Evolutionary conservation across 2,888 invertebrate genomes (phyloP), one percentile per base, ranked within the genome.

Genomic region (Hirudinaria manillensis): DNA sequence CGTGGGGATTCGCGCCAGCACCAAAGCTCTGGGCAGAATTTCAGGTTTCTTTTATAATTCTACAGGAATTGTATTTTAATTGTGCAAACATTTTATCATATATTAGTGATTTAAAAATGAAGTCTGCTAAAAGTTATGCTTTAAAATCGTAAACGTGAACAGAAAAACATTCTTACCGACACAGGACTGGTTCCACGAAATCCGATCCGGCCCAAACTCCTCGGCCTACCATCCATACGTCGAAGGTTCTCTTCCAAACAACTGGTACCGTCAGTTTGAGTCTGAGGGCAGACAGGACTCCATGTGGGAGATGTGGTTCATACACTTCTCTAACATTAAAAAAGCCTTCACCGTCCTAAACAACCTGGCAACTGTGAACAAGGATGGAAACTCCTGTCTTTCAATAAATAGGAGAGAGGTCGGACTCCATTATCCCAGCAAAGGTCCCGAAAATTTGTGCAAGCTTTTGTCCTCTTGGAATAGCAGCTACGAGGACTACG

Each of bases 231-330:
- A 72, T 16, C 79, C 79, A 3, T 55, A 75, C 13, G 77, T 78
- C 3, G 76, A 75, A 21, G 72, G 68, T n/a, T 72, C 76, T 21
- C 27, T 72, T 10, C 76, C 74, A 10, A 76, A 78, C 3, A 21
- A 56, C 16, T 79, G 79, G 79, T 79, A 77, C 76, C 27, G 68
- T 21, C 38, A 36, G 1, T 70, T 77, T n/a, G 61, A 51, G 4
- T 56, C 29, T 27, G 3, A 38, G 10, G 74, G 74, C 0, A 34
- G 13, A 29, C 70, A 75, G 27, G 70, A 76, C 24, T 38, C 65
- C 27, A 76, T 79, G 75, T 79, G 79, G 79, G 78, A 78, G 38
- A 76, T 78, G 76, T 79, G 79, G 79, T 70, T 76, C 34, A 75
- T 77, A 21, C 77, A 78, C 51, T 78, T 74, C 66, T 66, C 68